Evolutionary conservation across 1,140 invertebrate genomes (phyloP), one percentile per base, ranked within the genome.

Genomic region (Ceratoteleas bidentatus): DNA sequence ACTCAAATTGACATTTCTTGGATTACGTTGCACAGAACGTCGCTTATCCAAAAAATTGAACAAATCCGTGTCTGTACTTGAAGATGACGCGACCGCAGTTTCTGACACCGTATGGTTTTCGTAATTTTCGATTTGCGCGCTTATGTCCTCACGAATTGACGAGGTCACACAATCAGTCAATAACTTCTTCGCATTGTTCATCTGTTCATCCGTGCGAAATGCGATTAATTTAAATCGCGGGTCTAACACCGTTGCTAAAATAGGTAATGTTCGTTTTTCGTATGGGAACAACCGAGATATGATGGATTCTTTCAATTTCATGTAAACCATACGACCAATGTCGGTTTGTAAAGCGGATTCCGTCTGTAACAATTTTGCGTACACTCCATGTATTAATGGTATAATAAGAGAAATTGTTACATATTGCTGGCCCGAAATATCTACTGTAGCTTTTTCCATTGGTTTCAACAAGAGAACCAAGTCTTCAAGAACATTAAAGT

Each of bases 391-490:
- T 13, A 68, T 68, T 36, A 68, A 8, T 49, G 65, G 65, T 13
- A 68, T 57, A 10, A 34, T 11, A 6, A 47, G 32, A 3, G 53
- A 68, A 36, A 57, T 40, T 15, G 52, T 68, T 10, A 57, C 53
- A 49, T 68, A 68, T 9, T 60, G 54, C 1, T 32, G 15, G 4
- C 54, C 66, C 9, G 66, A 70, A 13, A 70, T 70, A 50, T 70
- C 43, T 4, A 33, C n/a, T 34, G 66, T 70, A 13, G 66, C 66
- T 52, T 50, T 24, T 47, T 60, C 45, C 10, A 60, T 32, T 7
- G 56, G 53, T 57, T 57, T 56, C 6, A 68, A 13, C 9, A 68
- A 57, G 11, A 57, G 13, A 16, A 49, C 36, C 2, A 60, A 13
- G 50, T 70, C 66, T 50, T 70, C 45, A n/a, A 70, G n/a, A 2